Percentiles rank a stretch among this genome's conserved stretches.
Conservation (phyloP, 2,797 vertebrate genomes). For the Saguinus oedipus region DNA sequence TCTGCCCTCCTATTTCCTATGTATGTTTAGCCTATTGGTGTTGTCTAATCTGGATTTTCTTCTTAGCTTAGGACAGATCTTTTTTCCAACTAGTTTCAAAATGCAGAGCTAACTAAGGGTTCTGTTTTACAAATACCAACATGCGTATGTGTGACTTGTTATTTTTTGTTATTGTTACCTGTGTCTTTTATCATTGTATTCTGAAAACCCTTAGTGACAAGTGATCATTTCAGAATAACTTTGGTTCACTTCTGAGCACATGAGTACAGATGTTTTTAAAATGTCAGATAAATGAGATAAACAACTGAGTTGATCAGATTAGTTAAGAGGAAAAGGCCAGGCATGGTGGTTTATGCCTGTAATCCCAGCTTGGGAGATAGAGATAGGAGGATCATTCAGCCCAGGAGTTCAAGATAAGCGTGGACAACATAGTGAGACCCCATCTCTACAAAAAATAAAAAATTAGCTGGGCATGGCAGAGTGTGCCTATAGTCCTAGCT, state of each 20-base stretch:
- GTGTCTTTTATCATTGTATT: neutral
- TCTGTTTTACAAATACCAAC: neutral
- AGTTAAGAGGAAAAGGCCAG: neutral
- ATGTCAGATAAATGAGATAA: slow-evolving; percentile 7
- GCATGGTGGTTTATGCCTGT: neutral
- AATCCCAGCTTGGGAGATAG: neutral
- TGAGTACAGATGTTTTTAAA: neutral
- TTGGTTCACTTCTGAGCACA: neutral
- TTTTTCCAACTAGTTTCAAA: slow-evolving; percentile 22
- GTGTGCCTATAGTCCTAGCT: neutral
- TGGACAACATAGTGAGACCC: neutral
- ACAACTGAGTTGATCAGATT: neutral
- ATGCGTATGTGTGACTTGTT: neutral
- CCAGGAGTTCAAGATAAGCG: neutral
- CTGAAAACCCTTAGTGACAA: neutral
- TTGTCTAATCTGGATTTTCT: neutral
- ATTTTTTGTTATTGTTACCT: neutral
- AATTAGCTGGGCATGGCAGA: neutral
- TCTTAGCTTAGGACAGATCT: neutral
- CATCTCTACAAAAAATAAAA: neutral
- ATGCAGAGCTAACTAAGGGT: neutral
- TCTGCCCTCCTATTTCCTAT: neutral
- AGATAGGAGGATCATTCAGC: neutral
- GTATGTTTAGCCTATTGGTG: neutral
- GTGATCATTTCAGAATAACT: neutral